Evolutionary conservation across 2,797 vertebrate species (phyloP).

Genomic region (Mergus octosetaceus): DNA sequence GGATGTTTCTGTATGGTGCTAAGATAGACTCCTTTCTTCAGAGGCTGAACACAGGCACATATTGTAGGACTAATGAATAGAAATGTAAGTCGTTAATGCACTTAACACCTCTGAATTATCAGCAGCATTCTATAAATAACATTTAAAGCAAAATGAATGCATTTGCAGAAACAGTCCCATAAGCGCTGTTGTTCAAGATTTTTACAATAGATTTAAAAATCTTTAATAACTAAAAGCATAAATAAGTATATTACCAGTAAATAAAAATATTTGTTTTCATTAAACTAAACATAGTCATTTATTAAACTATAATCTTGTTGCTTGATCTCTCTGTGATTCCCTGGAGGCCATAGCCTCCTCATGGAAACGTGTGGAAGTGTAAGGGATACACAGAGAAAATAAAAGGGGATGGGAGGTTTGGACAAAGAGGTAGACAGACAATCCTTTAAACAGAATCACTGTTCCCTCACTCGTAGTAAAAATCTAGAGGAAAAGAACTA

Average conservation of each 20-base stretch:
- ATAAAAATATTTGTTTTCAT: background rate
- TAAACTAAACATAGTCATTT: background rate
- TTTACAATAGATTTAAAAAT: background rate
- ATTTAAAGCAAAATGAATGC: background rate
- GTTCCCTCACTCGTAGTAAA: background rate
- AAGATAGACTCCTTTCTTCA: background rate
- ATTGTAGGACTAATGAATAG: background rate
- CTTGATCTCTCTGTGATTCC: background rate
- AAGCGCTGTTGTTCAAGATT: background rate
- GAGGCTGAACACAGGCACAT: background rate
- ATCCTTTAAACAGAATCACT: background rate
- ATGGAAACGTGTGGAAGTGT: background rate
- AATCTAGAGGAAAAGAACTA: background rate
- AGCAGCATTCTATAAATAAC: background rate
- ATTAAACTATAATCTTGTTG: background rate
- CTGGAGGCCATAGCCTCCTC: background rate
- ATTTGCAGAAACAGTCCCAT: background rate
- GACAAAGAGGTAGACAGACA: background rate
- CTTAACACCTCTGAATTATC: background rate
- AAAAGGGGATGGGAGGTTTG: background rate
- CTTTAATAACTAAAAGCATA: background rate
- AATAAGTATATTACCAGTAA: background rate
- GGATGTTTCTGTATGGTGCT: background rate
- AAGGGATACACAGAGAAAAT: background rate
- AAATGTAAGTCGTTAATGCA: background rate